Evolutionary conservation across 1,140 invertebrate species (phyloP).

Genomic region (Cotesia chilonis): DNA sequence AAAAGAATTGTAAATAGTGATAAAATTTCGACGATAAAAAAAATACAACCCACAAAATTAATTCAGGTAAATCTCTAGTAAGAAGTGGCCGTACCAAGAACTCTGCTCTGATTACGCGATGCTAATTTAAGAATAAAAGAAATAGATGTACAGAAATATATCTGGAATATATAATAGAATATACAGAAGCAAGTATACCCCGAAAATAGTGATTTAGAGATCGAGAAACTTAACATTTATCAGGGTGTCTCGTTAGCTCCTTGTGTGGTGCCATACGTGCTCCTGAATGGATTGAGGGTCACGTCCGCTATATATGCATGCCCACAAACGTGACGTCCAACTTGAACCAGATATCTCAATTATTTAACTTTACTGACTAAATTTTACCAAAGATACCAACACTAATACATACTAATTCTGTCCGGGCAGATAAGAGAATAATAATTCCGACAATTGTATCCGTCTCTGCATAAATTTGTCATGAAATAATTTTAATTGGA

Average conservation of each 20-base stretch:
- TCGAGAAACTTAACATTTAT: constrained; percentile 31
- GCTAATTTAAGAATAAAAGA: constrained; percentile 46
- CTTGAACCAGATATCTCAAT: constrained; percentile 8
- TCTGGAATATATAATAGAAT: too few relatives aligned
- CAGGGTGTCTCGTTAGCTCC: constrained; percentile 34
- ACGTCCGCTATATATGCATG: constrained; percentile 8
- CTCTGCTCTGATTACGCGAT: constrained; percentile 43
- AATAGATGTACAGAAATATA: too few relatives aligned
- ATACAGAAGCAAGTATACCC: constrained; percentile 6
- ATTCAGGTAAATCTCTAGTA: too few relatives aligned
- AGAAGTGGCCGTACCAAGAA: constrained; percentile 7
- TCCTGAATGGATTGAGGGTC: constrained; percentile 28
- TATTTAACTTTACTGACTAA: not conserved
- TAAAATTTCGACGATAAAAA: too few relatives aligned
- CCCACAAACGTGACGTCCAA: constrained; percentile 6
- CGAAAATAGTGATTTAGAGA: constrained; percentile 37
- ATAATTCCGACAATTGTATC: constrained; percentile 19
- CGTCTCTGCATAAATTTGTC: too few relatives aligned
- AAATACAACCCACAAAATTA: too few relatives aligned
- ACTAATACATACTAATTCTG: not conserved
- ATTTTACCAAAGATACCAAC: not conserved
- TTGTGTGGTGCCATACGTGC: constrained; percentile 31
- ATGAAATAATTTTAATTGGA: not conserved
- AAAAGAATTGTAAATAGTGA: too few relatives aligned
- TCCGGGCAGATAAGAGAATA: not conserved